These are phyloP conservation scores for Podiceps cristatus DNA, from an alignment of 2,113 vertebrate genomes.

Conservation along the genomic window DNA sequence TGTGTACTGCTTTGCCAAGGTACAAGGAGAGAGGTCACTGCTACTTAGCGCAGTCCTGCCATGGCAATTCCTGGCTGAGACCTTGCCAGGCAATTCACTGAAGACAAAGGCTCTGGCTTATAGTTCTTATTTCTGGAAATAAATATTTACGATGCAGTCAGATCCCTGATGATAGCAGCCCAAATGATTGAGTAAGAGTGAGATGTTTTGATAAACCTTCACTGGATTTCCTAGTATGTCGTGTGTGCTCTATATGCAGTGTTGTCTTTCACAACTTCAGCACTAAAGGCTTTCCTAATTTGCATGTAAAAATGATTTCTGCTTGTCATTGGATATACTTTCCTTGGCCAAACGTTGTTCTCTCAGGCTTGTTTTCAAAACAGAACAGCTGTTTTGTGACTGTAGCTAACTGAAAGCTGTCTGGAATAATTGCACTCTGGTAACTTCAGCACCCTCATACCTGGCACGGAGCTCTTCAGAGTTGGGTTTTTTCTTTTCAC, in stretches of 20 bases:
- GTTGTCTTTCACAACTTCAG: neutral
- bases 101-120: neutral
- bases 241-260: neutral
- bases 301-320: slow-evolving; percentile 7
- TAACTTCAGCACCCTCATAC: neutral
- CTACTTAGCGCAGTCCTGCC: neutral
- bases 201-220: slow-evolving; percentile 10
- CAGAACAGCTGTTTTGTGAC: slow-evolving; percentile 23
- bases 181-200: neutral
- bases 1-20: neutral
- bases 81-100: neutral
- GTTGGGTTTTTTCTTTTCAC: neutral
- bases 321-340: slow-evolving; percentile 40
- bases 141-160: neutral
- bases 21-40: neutral
- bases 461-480: neutral
- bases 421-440: neutral
- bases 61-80: neutral
- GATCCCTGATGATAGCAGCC: neutral
- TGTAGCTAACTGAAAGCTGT: neutral
- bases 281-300: slow-evolving; percentile 23
- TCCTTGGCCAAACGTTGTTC: neutral
- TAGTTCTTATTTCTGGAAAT: neutral
- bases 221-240: neutral
- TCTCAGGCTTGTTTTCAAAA: slow-evolving; percentile 30